Percentiles rank a stretch among this genome's conserved stretches.
These are phyloP conservation scores for Melanotaenia pygmaea DNA, from an alignment of 2,797 vertebrate genomes.

Conservation along the genomic window DNA sequence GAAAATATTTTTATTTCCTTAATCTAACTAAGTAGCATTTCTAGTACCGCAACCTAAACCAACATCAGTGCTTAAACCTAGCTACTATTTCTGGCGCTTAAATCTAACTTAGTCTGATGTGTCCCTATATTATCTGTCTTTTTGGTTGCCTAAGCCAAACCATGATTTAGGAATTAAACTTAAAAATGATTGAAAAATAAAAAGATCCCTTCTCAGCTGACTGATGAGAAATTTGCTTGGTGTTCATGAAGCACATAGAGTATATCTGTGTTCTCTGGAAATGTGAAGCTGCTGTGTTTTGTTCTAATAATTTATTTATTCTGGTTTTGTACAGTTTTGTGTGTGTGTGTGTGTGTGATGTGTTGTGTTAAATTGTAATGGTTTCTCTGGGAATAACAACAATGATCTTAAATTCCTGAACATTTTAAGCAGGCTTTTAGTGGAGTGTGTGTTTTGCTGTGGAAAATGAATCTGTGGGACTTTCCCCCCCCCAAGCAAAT, in stretches of 20 bases:
- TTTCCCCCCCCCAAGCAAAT: not conserved
- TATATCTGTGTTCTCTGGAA: no score
- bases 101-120: no score
- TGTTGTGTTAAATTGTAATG: constrained; percentile 3
- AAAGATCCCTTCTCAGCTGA: not conserved
- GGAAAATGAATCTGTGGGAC: constrained; percentile 1
- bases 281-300: not conserved
- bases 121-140: not conserved
- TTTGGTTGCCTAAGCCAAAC: not conserved
- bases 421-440: constrained; percentile 20
- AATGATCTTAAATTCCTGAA: constrained; percentile 9
- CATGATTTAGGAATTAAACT: not conserved
- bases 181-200: not conserved
- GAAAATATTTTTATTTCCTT: no score
- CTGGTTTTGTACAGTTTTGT: not conserved
- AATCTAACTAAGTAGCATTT: no score
- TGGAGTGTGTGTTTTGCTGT: constrained; percentile 3
- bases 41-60: no score
- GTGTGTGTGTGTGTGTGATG: not conserved
- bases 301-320: not conserved
- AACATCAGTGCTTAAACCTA: not conserved
- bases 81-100: not conserved
- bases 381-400: constrained; percentile 5
- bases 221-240: not conserved
- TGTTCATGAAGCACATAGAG: not conserved